Evolutionary conservation across 1,140 invertebrate genomes (phyloP).

Genomic region (Tachypleus tridentatus): DNA sequence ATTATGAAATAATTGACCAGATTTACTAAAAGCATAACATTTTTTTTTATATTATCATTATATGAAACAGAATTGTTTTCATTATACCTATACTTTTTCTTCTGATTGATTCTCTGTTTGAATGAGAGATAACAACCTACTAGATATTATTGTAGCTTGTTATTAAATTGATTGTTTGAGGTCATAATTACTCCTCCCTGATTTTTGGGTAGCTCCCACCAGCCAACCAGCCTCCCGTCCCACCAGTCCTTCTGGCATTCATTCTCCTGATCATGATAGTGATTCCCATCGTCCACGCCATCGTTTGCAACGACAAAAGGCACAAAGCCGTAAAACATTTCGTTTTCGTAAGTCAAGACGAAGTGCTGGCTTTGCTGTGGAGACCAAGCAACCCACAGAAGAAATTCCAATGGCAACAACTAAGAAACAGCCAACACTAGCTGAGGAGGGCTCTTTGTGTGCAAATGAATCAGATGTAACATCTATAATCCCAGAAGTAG

Average conservation of each 20-base stretch:
- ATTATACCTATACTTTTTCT: no score
- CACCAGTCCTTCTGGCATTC: constrained; percentile 17
- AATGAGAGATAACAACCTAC: no score
- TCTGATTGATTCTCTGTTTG: no score
- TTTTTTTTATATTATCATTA: no score
- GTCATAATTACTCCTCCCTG: constrained; percentile 1
- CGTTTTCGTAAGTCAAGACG: constrained; percentile 31
- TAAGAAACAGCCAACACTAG: constrained; percentile 4
- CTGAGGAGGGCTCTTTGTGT: constrained; percentile 7
- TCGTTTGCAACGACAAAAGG: constrained; percentile 78
- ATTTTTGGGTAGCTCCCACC: background rate
- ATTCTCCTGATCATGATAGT: constrained; percentile 14
- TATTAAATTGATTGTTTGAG: background rate
- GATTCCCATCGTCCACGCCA: constrained; percentile 34
- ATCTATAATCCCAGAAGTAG: background rate
- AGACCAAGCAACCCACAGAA: constrained; percentile 10
- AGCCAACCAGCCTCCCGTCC: constrained; percentile 14
- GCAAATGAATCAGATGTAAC: constrained; percentile 1
- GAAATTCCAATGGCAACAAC: constrained; percentile 14
- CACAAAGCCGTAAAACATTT: constrained; percentile 87
- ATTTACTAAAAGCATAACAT: no score
- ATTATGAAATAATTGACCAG: no score
- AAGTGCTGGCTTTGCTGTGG: constrained; percentile 19
- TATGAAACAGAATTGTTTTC: no score
- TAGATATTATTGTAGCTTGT: background rate